phyloP scores from a whole-genome alignment of 2,888 invertebrate species.

The Phaedon cochleariae region DNA sequence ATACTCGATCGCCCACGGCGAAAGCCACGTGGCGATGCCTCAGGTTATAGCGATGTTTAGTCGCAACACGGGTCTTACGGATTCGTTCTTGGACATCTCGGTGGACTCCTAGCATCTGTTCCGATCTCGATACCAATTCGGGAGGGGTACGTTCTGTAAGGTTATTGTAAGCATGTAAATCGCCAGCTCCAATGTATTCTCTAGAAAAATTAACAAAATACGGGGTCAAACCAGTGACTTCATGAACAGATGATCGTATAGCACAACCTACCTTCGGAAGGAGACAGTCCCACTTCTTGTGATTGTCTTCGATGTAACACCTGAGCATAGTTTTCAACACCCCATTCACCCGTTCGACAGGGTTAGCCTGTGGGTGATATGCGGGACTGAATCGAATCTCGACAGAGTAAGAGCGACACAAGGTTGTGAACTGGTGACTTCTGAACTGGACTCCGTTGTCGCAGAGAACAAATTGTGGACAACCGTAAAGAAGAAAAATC shows the following conservation, averaged over 20 bases:
- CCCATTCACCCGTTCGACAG: conserved; percentile 48
- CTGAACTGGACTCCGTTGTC: conserved; percentile 24
- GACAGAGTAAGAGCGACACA: conserved; percentile 14
- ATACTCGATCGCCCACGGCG: conserved; percentile 7
- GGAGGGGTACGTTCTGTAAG: not conserved
- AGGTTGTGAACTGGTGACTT: conserved; percentile 9
- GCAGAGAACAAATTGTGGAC: conserved; percentile 21
- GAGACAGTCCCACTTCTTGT: conserved; percentile 14
- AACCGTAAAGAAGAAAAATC: conserved; percentile 27
- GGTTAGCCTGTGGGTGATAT: conserved; percentile 51
- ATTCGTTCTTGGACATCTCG: not conserved
- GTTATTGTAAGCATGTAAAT: not conserved
- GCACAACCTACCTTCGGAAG: conserved; percentile 20
- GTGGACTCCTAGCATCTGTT: not conserved
- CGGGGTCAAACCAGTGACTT: conserved; percentile 9
- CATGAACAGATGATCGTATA: conserved; percentile 21
- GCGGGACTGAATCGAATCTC: conserved; percentile 38
- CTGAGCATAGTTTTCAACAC: conserved; percentile 50
- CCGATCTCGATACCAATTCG: not conserved
- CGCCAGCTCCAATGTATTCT: conserved; percentile 2
- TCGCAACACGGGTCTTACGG: not conserved
- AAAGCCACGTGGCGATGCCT: conserved; percentile 1
- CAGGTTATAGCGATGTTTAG: not conserved
- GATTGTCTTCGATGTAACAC: conserved; percentile 16
- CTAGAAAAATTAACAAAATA: conserved; percentile 26